Evolutionary conservation across 2,797 vertebrate species (phyloP).

Genomic region (Megaceryle alcyon): DNA sequence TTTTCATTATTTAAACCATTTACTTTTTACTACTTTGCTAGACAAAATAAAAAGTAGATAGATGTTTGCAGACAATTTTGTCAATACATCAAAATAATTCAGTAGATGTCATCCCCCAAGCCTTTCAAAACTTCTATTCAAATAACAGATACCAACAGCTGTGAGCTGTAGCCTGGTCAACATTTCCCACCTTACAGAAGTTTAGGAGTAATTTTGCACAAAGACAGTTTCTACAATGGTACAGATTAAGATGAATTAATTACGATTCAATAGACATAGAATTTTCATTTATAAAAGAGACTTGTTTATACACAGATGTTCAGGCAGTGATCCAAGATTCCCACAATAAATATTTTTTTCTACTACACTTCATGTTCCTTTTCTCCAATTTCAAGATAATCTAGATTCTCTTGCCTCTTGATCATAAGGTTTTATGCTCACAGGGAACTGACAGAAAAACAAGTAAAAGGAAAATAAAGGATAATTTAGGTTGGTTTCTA

Average conservation of each 20-base stretch:
- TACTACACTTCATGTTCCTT: background rate
- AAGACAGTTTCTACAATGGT: background rate
- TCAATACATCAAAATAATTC: background rate
- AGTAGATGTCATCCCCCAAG: background rate
- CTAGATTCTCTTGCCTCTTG: background rate
- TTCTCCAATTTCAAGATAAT: background rate
- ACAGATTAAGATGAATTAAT: background rate
- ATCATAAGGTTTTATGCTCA: background rate
- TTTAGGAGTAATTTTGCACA: no score
- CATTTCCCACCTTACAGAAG: background rate
- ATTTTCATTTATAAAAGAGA: background rate
- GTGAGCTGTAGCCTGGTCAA: background rate
- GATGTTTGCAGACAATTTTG: background rate
- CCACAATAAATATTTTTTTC: background rate
- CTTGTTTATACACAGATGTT: background rate
- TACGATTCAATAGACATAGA: rapidly evolving
- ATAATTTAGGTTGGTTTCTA: background rate
- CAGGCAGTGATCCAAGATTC: background rate
- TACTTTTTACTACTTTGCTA: background rate
- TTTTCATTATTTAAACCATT: background rate
- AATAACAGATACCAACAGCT: background rate
- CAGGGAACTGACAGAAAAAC: background rate
- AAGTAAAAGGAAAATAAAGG: background rate
- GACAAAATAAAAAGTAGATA: background rate
- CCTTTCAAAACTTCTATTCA: background rate